phyloP scores from a whole-genome alignment of 2,797 vertebrate genomes.

The Danionella dracula region DNA sequence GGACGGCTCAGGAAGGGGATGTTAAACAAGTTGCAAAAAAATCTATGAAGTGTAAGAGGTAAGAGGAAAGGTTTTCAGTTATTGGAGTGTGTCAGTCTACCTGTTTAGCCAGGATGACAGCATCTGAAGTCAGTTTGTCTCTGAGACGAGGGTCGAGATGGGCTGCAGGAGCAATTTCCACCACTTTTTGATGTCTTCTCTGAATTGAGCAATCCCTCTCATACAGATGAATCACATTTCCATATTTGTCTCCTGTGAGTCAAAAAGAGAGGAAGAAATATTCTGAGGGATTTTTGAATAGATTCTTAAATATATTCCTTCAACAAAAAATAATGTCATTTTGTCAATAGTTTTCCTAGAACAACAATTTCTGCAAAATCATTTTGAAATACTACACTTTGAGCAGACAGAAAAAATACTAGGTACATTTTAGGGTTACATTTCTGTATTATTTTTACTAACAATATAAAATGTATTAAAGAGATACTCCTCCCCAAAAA shows the following conservation, averaged over 20 bases:
- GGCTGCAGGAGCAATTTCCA: conserved; percentile 85
- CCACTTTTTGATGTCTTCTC: conserved; percentile 89
- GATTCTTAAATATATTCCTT: no score
- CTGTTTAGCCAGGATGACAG: conserved; percentile 82
- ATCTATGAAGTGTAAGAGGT: neutral
- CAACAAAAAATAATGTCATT: no score
- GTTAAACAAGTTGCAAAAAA: neutral
- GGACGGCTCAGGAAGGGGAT: neutral
- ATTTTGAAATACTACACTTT: no score
- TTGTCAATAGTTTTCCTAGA: no score
- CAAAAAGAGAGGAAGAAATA: neutral
- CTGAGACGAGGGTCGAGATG: conserved; percentile 80
- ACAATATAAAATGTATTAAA: no score
- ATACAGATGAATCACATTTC: conserved; percentile 87
- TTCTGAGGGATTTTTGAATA: no score
- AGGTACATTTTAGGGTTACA: no score
- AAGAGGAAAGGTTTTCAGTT: neutral
- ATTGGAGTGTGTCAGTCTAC: conserved; percentile 53
- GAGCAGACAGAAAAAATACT: no score
- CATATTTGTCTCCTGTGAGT: conserved; percentile 82
- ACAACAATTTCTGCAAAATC: no score
- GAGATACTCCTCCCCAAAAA: no score
- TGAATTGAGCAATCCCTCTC: conserved; percentile 95
- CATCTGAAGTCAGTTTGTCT: conserved; percentile 76
- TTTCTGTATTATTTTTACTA: no score